Conservation (phyloP, 2,797 vertebrate species). For the Sebastes hubbsi region DNA sequence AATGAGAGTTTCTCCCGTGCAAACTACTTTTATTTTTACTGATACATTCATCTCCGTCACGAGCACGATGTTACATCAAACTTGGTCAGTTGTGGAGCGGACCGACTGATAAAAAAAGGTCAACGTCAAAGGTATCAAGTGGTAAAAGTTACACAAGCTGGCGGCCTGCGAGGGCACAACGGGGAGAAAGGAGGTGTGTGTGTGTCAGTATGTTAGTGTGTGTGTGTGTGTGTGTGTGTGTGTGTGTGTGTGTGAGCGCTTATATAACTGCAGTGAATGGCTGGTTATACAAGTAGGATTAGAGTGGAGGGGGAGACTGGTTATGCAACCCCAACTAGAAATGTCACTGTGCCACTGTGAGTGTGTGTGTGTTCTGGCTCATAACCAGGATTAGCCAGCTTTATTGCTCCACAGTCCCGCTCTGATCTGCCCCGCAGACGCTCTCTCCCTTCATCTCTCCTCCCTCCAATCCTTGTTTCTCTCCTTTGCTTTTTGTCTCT, state of each 20-base stretch:
- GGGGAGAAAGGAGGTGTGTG: slow-evolving; percentile 30
- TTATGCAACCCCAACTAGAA: slow-evolving; percentile 80
- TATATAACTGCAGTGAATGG: slow-evolving; percentile 79
- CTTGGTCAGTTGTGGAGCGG: not conserved
- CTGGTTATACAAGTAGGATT: slow-evolving; percentile 83
- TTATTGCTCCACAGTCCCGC: slow-evolving; percentile 58
- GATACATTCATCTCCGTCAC: not conserved
- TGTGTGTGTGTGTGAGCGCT: slow-evolving; percentile 37
- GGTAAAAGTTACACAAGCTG: slow-evolving; percentile 68
- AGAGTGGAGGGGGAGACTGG: slow-evolving; percentile 72
- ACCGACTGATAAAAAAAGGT: slow-evolving; percentile 11
- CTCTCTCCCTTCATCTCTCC: slow-evolving; percentile 8
- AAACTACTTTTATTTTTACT: not conserved
- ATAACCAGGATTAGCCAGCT: slow-evolving; percentile 66
- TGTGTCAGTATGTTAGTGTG: slow-evolving; percentile 20
- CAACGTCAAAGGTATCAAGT: slow-evolving; percentile 42
- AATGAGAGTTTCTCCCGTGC: not conserved
- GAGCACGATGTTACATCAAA: not conserved
- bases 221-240: slow-evolving; percentile 15
- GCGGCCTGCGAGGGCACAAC: slow-evolving; percentile 33
- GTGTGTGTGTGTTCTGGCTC: slow-evolving; percentile 58
- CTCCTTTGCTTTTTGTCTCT: slow-evolving; percentile 13
- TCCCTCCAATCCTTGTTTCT: not conserved
- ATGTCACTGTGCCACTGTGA: slow-evolving; percentile 73
- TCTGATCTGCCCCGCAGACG: slow-evolving; percentile 56